Conservation (phyloP, 2,797 vertebrate species). For the Rhinatrema bivittatum region DNA sequence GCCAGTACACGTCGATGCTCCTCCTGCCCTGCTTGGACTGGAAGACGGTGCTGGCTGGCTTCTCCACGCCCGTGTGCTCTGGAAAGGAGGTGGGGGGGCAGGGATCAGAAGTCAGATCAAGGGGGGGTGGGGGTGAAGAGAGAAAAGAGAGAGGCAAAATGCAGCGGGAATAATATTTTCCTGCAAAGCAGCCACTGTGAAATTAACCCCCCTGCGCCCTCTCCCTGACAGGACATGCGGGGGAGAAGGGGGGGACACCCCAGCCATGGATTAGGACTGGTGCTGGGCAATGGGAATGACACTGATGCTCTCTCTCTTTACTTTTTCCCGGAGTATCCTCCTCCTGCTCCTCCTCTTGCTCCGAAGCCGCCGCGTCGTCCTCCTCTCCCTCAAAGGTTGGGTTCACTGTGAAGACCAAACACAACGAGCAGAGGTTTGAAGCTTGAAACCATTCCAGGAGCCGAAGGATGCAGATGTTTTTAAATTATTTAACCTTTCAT, state of each 20-base stretch:
- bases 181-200: too few relatives aligned
- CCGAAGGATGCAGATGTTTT: too few relatives aligned
- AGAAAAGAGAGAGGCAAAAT: background rate
- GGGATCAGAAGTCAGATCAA: background rate
- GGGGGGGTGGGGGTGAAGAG: background rate
- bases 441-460: too few relatives aligned
- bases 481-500: too few relatives aligned
- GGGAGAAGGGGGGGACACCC: too few relatives aligned
- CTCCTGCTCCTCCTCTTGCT: background rate
- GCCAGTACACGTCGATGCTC: constrained; percentile 65
- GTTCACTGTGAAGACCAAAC: constrained; percentile 52
- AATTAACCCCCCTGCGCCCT: background rate
- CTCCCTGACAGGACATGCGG: too few relatives aligned
- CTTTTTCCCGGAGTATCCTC: background rate
- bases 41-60: constrained; percentile 51
- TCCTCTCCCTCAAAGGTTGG: constrained; percentile 47
- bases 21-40: constrained; percentile 58
- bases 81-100: background rate
- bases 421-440: too few relatives aligned
- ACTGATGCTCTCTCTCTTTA: background rate
- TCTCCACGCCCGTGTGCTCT: constrained; percentile 16
- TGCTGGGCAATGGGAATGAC: background rate
- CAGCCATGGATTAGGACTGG: background rate
- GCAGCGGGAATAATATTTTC: too few relatives aligned
- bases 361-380: background rate